These are phyloP conservation scores for Pristionchus exspectatus DNA, from an alignment of 2,888 invertebrate species.

Conservation along the genomic window DNA sequence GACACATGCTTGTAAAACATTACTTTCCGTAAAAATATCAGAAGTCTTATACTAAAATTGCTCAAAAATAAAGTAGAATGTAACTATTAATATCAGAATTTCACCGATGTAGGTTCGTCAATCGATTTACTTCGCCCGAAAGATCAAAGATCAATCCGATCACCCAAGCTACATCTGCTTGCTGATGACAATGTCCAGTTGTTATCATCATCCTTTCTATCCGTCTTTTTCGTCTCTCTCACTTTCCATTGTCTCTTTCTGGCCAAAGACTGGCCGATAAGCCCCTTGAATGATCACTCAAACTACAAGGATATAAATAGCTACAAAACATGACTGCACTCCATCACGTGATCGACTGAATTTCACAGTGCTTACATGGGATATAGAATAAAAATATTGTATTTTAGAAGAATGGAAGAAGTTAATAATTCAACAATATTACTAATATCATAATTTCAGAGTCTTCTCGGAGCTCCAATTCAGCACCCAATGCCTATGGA, in stretches of 20 bases:
- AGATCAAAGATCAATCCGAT: background rate
- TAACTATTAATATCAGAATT: too few relatives aligned
- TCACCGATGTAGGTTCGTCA: too few relatives aligned
- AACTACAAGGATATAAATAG: background rate
- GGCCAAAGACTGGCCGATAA: background rate
- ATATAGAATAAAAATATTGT: too few relatives aligned
- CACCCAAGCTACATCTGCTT: background rate
- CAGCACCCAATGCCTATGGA: slow-evolving; percentile 43
- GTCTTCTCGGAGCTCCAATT: slow-evolving; percentile 24
- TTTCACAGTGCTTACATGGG: background rate
- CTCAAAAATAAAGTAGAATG: too few relatives aligned
- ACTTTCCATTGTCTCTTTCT: background rate
- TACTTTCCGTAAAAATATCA: too few relatives aligned
- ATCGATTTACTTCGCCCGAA: too few relatives aligned
- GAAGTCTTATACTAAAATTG: too few relatives aligned
- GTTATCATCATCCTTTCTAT: background rate
- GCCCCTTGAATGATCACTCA: background rate
- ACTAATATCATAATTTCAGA: background rate
- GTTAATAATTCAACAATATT: background rate
- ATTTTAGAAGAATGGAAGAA: background rate
- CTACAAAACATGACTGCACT: background rate
- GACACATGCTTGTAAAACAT: too few relatives aligned
- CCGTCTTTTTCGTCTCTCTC: background rate
- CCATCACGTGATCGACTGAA: background rate
- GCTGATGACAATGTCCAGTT: background rate